A percentile compares a stretch with the other conserved stretches of the same genome.
Conservation (phyloP, 2,113 vertebrate species). For the Poicephalus gulielmi region DNA sequence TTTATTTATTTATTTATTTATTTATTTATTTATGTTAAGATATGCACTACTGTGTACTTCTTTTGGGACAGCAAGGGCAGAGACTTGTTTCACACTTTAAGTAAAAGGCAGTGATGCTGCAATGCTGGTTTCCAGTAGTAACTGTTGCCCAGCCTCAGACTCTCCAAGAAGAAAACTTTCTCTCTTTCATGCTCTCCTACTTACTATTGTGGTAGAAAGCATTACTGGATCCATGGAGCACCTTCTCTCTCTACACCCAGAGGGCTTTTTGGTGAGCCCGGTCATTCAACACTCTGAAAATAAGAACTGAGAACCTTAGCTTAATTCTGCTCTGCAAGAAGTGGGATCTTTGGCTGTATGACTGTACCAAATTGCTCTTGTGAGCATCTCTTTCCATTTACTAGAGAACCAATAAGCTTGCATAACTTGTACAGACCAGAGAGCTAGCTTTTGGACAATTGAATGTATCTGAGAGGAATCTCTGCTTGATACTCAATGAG, state of each 20-base stretch:
- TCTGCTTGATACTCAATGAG: not conserved
- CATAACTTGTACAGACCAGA: not conserved
- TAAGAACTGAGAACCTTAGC: not conserved
- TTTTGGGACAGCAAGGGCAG: not conserved
- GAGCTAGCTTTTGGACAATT: not conserved
- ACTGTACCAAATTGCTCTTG: not conserved
- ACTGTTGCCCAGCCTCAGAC: not conserved
- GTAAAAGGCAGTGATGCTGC: not conserved
- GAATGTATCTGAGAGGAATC: not conserved
- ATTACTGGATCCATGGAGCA: not conserved
- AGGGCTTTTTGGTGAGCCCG: not conserved
- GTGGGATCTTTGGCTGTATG: not conserved
- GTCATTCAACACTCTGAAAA: not conserved
- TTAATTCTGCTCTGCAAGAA: not conserved
- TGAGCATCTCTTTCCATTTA: not conserved
- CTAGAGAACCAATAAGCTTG: not conserved
- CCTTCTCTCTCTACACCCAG: not conserved
- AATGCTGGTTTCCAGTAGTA: not conserved
- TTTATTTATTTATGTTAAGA: not conserved
- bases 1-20: not conserved
- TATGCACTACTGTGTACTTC: not conserved
- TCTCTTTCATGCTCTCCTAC: not conserved
- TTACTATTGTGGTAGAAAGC: not conserved
- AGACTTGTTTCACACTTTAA: not conserved
- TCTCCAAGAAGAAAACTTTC: not conserved